These are phyloP conservation scores for Drosophila ochracea DNA, from an alignment of 2,888 invertebrate species.

Conservation along the genomic window DNA sequence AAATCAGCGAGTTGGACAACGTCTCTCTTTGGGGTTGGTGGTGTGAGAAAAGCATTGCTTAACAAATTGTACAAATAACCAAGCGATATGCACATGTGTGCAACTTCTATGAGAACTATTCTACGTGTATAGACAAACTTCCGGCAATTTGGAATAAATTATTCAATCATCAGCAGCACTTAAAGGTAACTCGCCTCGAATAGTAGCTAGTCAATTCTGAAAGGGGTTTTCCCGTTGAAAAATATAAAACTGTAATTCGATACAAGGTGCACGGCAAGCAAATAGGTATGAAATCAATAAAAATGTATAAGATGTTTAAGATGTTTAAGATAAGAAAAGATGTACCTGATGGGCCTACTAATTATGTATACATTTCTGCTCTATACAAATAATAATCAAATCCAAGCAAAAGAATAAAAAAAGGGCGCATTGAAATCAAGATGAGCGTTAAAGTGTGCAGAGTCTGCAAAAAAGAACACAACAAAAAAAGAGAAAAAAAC, in stretches of 20 bases:
- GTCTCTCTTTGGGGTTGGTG: slow-evolving; percentile 55
- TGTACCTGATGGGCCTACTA: slow-evolving; percentile 19
- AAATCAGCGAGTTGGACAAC: slow-evolving; percentile 62
- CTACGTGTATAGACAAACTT: slow-evolving; percentile 50
- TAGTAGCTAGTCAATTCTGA: slow-evolving; percentile 18
- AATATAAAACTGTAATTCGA: slow-evolving; percentile 39
- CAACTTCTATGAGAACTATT: slow-evolving; percentile 52
- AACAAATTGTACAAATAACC: slow-evolving; percentile 63
- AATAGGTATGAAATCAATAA: slow-evolving; percentile 53
- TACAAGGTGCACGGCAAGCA: slow-evolving; percentile 3
- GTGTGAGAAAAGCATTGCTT: slow-evolving; percentile 75
- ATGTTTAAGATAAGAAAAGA: slow-evolving; percentile 20
- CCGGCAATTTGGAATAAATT: slow-evolving; percentile 61
- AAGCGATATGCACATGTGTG: slow-evolving; percentile 2
- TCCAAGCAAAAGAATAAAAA: slow-evolving; percentile 18
- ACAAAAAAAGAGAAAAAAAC: slow-evolving; percentile 19
- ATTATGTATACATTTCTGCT: slow-evolving; percentile 36
- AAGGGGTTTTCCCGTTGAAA: not conserved
- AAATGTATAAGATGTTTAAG: slow-evolving; percentile 24
- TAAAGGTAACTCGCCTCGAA: too few relatives aligned
- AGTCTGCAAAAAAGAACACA: slow-evolving; percentile 52
- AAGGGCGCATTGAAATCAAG: slow-evolving; percentile 52
- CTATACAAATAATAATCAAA: slow-evolving; percentile 20
- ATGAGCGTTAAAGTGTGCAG: slow-evolving; percentile 62
- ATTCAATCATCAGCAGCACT: slow-evolving; percentile 1